Evolutionary conservation across 2,888 invertebrate species (phyloP).

Genomic region (Leptinotarsa juncta): DNA sequence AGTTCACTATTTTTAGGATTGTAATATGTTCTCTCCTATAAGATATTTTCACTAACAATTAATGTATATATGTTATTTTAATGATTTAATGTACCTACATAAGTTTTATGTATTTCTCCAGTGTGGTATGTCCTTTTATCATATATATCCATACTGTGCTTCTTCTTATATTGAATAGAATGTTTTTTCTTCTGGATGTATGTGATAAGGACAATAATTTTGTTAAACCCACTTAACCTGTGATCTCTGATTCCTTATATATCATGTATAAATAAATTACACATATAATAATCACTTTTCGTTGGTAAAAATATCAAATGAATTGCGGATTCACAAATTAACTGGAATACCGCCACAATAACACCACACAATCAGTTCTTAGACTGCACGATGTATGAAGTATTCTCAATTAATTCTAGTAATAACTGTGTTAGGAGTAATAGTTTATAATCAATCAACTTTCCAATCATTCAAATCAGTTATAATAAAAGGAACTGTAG

Average conservation of each 20-base stretch:
- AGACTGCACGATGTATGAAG: slow-evolving; percentile 67
- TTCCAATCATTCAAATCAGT: not conserved
- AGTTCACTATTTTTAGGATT: slow-evolving; percentile 57
- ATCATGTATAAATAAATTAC: slow-evolving; percentile 60
- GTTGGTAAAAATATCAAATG: slow-evolving; percentile 61
- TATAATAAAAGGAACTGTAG: not conserved
- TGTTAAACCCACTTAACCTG: slow-evolving; percentile 63
- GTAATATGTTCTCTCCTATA: slow-evolving; percentile 58
- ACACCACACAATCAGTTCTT: slow-evolving; percentile 67
- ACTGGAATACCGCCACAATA: slow-evolving; percentile 45
- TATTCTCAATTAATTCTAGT: slow-evolving; percentile 66
- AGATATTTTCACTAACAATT: slow-evolving; percentile 61
- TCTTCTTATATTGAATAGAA: slow-evolving; percentile 33
- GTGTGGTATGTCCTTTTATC: slow-evolving; percentile 52
- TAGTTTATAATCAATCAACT: slow-evolving; percentile 52
- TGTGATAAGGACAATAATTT: slow-evolving; percentile 47
- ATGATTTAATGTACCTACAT: slow-evolving; percentile 60
- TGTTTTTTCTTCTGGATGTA: slow-evolving; percentile 41
- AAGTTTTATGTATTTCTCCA: slow-evolving; percentile 61
- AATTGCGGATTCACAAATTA: slow-evolving; percentile 41
- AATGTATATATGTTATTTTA: slow-evolving; percentile 59
- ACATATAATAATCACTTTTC: slow-evolving; percentile 62
- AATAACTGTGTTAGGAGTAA: slow-evolving; percentile 63
- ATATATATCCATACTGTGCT: slow-evolving; percentile 40
- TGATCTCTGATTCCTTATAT: slow-evolving; percentile 67